These are phyloP conservation scores for Dromiciops gliroides DNA, from an alignment of 2,113 vertebrate species.

Conservation along the genomic window DNA sequence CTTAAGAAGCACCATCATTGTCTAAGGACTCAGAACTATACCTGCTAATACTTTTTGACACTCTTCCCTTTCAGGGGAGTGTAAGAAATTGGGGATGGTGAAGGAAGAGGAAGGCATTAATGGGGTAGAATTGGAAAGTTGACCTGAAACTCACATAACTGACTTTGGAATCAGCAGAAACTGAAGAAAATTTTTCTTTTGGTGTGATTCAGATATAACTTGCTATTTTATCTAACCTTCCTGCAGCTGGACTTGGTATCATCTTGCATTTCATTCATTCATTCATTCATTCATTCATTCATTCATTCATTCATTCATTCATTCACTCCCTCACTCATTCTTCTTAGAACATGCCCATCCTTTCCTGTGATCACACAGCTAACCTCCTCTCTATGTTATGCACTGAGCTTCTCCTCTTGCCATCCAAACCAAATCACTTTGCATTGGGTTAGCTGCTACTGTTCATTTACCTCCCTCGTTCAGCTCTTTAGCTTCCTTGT, in stretches of 20 bases:
- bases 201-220: not conserved
- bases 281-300: not conserved
- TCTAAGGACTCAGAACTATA: conserved; percentile 18
- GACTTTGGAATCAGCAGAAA: conserved; percentile 12
- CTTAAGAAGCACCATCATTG: not conserved
- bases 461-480: conserved; percentile 62
- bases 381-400: not conserved
- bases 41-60: not conserved
- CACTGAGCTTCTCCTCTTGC: conserved; percentile 2
- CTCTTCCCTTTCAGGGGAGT: not conserved
- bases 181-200: not conserved
- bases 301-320: too few relatives aligned
- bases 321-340: not conserved
- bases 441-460: conserved; percentile 16
- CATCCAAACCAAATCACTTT: not conserved
- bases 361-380: not conserved
- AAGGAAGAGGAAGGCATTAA: not conserved
- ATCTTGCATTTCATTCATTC: not conserved
- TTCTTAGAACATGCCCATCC: not conserved
- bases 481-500: conserved; percentile 74
- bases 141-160: not conserved
- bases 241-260: not conserved
- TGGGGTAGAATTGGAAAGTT: not conserved
- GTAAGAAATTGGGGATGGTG: not conserved
- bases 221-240: not conserved